Conservation (phyloP, 2,888 invertebrate genomes). For the Drosophila robusta region DNA sequence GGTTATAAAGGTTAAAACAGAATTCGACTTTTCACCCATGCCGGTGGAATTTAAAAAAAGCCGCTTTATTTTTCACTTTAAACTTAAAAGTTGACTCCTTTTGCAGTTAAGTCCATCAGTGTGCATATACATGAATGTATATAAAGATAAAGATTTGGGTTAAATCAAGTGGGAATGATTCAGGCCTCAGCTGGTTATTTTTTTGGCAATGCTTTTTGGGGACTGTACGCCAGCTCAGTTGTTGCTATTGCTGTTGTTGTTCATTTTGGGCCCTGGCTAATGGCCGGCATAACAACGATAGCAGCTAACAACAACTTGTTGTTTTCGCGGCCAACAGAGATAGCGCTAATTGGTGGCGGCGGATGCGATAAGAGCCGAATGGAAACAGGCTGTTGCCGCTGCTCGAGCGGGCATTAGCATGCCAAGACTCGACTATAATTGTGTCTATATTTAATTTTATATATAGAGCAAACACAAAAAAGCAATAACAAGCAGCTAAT, state of each 20-base stretch:
- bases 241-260: slow-evolving; percentile 46
- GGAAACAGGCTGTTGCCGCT: slow-evolving; percentile 44
- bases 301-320: slow-evolving; percentile 53
- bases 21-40: no score
- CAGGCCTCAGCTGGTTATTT: slow-evolving; percentile 24
- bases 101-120: no score
- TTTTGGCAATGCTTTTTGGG: slow-evolving; percentile 22
- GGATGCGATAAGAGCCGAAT: slow-evolving; percentile 70
- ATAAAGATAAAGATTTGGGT: background rate
- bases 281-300: slow-evolving; percentile 38
- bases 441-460: slow-evolving; percentile 9
- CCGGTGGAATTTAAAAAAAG: no score
- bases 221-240: slow-evolving; percentile 44
- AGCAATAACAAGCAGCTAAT: slow-evolving; percentile 40
- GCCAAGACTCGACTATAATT: slow-evolving; percentile 10
- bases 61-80: no score
- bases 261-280: slow-evolving; percentile 45
- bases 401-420: slow-evolving; percentile 53
- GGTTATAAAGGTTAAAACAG: no score
- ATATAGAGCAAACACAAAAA: slow-evolving; percentile 5
- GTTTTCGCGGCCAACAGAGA: slow-evolving; percentile 56
- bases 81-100: no score
- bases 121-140: background rate
- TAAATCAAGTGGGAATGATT: background rate
- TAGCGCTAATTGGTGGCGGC: slow-evolving; percentile 71